phyloP scores from a whole-genome alignment of 1,140 invertebrate species.

The Magallana gigas region DNA sequence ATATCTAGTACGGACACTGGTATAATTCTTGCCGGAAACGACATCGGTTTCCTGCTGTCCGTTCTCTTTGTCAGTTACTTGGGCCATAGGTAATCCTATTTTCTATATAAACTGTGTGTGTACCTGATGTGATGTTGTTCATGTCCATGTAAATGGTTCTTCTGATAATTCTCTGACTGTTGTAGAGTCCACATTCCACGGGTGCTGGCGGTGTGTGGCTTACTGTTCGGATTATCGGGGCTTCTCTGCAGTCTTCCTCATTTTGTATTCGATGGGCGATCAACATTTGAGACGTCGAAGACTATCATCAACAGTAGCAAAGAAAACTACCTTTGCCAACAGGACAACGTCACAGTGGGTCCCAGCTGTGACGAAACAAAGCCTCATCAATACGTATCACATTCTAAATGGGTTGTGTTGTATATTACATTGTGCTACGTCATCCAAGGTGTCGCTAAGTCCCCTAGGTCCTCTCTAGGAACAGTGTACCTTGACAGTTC shows the following conservation, averaged over 20 bases:
- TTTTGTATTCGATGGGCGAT: constrained; percentile 34
- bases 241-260: constrained; percentile 49
- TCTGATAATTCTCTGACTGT: no score
- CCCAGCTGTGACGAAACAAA: background rate
- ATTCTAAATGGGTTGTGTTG: constrained; percentile 44
- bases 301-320: background rate
- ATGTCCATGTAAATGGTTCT: no score
- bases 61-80: constrained; percentile 42
- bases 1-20: constrained; percentile 55
- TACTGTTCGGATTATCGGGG: constrained; percentile 51
- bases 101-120: no score
- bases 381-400: background rate
- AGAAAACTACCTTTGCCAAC: background rate
- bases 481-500: constrained; percentile 63
- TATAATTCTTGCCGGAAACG: constrained; percentile 57
- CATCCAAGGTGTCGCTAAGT: constrained; percentile 63
- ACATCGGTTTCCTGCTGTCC: constrained; percentile 55
- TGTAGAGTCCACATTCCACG: constrained; percentile 56
- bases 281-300: background rate
- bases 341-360: background rate
- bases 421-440: constrained; percentile 47
- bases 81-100: background rate
- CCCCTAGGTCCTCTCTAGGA: constrained; percentile 60
- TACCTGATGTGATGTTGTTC: no score
- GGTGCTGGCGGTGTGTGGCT: constrained; percentile 20